A percentile compares a stretch with the other conserved stretches of the same genome.
These are phyloP conservation scores for Enteromius radiatus DNA, from an alignment of 2,797 vertebrate genomes.

Conservation along the genomic window DNA sequence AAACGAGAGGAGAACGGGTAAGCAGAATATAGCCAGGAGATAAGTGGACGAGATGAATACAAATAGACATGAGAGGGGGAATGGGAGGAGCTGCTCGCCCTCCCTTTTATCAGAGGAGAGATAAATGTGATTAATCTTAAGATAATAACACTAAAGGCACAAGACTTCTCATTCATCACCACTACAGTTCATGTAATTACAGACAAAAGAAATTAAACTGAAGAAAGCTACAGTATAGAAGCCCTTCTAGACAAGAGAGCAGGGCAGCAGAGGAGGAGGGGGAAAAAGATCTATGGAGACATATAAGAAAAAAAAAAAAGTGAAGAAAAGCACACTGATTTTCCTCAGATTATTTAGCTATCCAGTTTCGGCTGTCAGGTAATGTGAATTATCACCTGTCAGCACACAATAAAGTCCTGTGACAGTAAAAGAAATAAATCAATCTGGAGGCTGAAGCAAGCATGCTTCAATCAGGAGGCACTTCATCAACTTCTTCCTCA, in stretches of 20 bases:
- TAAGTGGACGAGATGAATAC: constrained; percentile 75
- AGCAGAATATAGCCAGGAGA: constrained; percentile 42
- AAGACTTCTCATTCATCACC: constrained; percentile 36
- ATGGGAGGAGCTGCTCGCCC: constrained; percentile 45
- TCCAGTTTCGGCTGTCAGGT: constrained; percentile 5
- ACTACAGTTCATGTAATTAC: constrained; percentile 37
- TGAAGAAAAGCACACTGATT: constrained; percentile 1
- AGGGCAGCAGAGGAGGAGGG: not conserved
- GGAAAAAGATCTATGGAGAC: not conserved
- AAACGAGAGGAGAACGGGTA: constrained; percentile 39
- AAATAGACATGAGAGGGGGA: constrained; percentile 71
- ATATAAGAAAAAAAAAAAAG: not conserved
- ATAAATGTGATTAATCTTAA: constrained; percentile 49
- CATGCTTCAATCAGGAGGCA: constrained; percentile 12
- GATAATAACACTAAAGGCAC: constrained; percentile 37
- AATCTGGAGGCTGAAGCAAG: constrained; percentile 28
- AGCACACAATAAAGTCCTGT: constrained; percentile 8
- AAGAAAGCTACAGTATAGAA: constrained; percentile 6
- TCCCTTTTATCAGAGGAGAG: constrained; percentile 47
- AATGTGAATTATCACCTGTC: constrained; percentile 36
- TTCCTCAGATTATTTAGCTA: constrained; percentile 39
- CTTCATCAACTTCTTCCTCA: constrained; percentile 31
- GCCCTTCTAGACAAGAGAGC: constrained; percentile 4
- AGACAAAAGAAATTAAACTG: constrained; percentile 10
- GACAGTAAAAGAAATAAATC: constrained; percentile 26